Conservation (phyloP, 2,797 vertebrate species). For the Aselliscus stoliczkanus region DNA sequence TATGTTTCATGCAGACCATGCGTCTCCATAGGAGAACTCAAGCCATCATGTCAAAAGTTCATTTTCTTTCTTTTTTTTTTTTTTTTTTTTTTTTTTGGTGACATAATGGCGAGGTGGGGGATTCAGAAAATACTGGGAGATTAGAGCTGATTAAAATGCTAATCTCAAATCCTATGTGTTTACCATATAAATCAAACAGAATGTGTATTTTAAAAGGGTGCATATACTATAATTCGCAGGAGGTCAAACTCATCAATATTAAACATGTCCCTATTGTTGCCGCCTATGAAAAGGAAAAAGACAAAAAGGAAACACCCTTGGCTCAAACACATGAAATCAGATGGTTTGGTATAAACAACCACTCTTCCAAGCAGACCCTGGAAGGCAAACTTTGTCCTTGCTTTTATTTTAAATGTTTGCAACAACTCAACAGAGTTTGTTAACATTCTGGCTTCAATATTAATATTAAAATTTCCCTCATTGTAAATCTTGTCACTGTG, state of each 20-base stretch:
- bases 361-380: constrained; percentile 47
- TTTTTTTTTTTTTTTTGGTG: background rate
- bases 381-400: background rate
- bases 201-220: constrained; percentile 78
- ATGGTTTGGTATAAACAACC: background rate
- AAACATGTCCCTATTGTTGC: constrained; percentile 72
- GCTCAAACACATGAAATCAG: constrained; percentile 61
- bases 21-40: background rate
- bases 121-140: constrained; percentile 14
- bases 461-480: background rate
- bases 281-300: constrained; percentile 36
- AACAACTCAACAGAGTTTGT: background rate
- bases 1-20: background rate
- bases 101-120: background rate
- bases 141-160: constrained; percentile 65
- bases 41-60: constrained; percentile 33
- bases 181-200: constrained; percentile 61
- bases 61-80: background rate
- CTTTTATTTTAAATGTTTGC: constrained; percentile 28
- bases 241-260: constrained; percentile 83
- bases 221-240: constrained; percentile 72
- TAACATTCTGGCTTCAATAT: background rate
- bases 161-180: constrained; percentile 63
- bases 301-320: constrained; percentile 57
- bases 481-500: background rate